phyloP scores from a whole-genome alignment of 2,797 vertebrate species.

The Acomys russatus region DNA sequence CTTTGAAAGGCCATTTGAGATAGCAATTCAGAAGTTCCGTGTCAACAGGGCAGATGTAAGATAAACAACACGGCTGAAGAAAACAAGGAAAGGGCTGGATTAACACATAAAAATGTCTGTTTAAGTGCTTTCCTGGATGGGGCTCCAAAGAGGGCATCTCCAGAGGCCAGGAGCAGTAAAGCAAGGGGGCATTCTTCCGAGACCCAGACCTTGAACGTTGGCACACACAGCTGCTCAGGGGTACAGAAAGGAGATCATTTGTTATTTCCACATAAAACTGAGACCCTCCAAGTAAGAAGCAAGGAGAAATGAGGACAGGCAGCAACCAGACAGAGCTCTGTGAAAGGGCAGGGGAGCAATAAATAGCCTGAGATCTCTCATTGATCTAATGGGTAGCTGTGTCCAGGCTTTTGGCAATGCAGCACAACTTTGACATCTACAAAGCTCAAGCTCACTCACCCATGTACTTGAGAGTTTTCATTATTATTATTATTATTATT shows the following conservation, averaged over 20 bases:
- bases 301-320: constrained; percentile 33
- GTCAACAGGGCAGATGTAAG: constrained; percentile 57
- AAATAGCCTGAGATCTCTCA: not conserved
- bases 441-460: not conserved
- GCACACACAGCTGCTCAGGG: not conserved
- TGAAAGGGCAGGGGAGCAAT: not conserved
- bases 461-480: not conserved
- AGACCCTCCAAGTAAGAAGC: not conserved
- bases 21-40: constrained; percentile 59
- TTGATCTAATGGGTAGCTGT: not conserved
- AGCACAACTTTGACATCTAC: not conserved
- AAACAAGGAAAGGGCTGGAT: constrained; percentile 58
- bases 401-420: not conserved
- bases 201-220: constrained; percentile 39
- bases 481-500: not conserved
- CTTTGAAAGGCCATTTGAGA: constrained; percentile 63
- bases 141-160: constrained; percentile 31
- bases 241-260: not conserved
- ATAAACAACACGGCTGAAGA: constrained; percentile 58
- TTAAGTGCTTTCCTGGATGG: constrained; percentile 49
- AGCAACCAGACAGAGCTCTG: not conserved
- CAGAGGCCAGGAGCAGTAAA: constrained; percentile 36
- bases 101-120: constrained; percentile 63
- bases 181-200: not conserved
- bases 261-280: constrained; percentile 25